Evolutionary conservation across 2,797 vertebrate species (phyloP), one percentile per base, ranked within the genome.

Genomic region (Helostoma temminkii): DNA sequence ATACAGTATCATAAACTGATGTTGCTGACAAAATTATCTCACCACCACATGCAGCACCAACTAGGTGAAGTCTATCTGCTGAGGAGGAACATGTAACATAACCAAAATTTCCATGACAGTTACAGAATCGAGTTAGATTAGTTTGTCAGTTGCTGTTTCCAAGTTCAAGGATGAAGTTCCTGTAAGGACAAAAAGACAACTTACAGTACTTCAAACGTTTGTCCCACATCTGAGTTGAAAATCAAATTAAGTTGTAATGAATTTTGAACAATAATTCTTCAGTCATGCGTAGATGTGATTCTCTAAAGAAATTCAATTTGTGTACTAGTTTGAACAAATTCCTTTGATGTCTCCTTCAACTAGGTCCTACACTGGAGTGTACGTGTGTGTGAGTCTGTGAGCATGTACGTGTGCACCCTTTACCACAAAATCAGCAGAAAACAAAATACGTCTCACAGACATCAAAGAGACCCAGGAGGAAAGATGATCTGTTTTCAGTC

Each of bases 401-500:
- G 26, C 10, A 24, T 32, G 43, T 28, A 36, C 7, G 25, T 47
- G 59, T 34, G 53, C 24, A 57, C 22, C 19, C 59, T 57, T 58
- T 53, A 70, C 81, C 77, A 61, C 71, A 71, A 71, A 75, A 83
- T 84, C 73, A 81, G 81, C 81, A 74, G 77, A 81, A 82, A 81
- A 81, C 76, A 71, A 83, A 85, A 84, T 80, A 74, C 79, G 80
- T 80, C 75, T 72, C 47, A 14, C 63, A 72, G 76, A 88, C 79
- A 74, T 80, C 64, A 84, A 77, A 85, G 81, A 59, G 57, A 73
- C 49, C 63, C 70, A 70, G 54, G 54, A 76, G 74, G 65, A 53
- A 74, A 79, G 64, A 76, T 60, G 74, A 85, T 83, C 71, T 76
- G 83, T 87, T 80, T 80, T 52, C 74, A 81, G 78, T 78, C 74